phyloP scores from a whole-genome alignment of 2,888 invertebrate species.

The Sarcophaga rosellei region DNA sequence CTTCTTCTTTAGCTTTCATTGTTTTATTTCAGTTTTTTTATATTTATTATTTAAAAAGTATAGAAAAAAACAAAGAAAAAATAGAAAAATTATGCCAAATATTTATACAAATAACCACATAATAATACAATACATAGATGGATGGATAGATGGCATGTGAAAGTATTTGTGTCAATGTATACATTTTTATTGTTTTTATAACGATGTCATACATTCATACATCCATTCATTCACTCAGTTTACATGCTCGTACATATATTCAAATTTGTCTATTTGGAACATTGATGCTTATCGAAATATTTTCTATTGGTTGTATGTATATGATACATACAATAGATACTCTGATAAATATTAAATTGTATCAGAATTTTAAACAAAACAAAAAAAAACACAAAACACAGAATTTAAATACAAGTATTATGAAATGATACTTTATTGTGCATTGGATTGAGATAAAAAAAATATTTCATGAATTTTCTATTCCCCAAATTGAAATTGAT shows the following conservation, averaged over 20 bases:
- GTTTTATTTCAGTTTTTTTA: conserved; percentile 3
- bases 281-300: background rate
- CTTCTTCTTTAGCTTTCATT: background rate
- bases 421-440: no score
- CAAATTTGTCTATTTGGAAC: conserved; percentile 2
- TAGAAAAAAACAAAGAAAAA: conserved; percentile 9
- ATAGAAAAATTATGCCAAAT: conserved; percentile 33
- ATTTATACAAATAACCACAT: conserved; percentile 52
- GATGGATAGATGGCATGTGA: background rate
- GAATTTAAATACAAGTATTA: background rate
- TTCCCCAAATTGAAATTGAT: conserved; percentile 10
- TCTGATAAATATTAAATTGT: conserved; percentile 32
- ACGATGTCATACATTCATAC: conserved; percentile 29
- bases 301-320: background rate
- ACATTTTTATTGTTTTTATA: conserved; percentile 52
- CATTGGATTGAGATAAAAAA: background rate
- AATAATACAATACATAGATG: conserved; percentile 21
- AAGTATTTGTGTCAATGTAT: conserved; percentile 3
- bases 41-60: conserved; percentile 29
- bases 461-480: conserved; percentile 1
- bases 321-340: background rate
- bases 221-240: background rate
- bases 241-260: background rate
- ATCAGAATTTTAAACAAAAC: background rate
- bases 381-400: no score